Evolutionary conservation across 2,888 invertebrate species (phyloP).

Genomic region (Erpobdella octoculata): DNA sequence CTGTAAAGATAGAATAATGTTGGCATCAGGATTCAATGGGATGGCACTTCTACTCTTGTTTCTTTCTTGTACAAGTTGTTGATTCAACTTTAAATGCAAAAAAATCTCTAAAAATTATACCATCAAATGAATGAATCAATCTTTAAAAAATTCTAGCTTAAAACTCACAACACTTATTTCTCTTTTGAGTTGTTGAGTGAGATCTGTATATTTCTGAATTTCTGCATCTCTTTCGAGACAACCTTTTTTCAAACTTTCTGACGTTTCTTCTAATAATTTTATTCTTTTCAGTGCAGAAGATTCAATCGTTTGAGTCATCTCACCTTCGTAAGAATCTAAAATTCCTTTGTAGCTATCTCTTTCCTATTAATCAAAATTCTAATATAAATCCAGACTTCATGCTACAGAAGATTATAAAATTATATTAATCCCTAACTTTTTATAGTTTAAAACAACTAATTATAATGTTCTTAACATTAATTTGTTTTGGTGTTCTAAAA

Average conservation of each 20-base stretch:
- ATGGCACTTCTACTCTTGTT: background rate
- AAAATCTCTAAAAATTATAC: background rate
- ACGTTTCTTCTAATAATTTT: background rate
- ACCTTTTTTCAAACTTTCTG: background rate
- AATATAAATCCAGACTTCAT: background rate
- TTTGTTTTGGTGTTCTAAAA: no score
- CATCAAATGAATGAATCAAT: no score
- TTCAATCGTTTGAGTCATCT: background rate
- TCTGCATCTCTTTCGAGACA: background rate
- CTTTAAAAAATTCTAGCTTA: background rate
- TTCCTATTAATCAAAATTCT: no score
- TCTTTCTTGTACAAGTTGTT: background rate
- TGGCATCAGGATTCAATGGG: background rate
- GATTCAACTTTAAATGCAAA: background rate
- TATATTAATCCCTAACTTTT: no score
- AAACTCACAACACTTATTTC: background rate
- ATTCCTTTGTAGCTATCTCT: constrained; percentile 3
- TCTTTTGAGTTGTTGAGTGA: background rate
- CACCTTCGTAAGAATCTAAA: constrained; percentile 1
- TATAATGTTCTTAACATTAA: no score
- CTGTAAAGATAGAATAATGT: background rate
- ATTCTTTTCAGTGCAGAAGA: background rate
- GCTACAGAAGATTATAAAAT: background rate
- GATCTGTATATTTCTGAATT: background rate
- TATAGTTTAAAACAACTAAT: no score